Evolutionary conservation across 2,797 vertebrate genomes (phyloP), one percentile per base, ranked within the genome.

Genomic region (Enoplosus armatus): DNA sequence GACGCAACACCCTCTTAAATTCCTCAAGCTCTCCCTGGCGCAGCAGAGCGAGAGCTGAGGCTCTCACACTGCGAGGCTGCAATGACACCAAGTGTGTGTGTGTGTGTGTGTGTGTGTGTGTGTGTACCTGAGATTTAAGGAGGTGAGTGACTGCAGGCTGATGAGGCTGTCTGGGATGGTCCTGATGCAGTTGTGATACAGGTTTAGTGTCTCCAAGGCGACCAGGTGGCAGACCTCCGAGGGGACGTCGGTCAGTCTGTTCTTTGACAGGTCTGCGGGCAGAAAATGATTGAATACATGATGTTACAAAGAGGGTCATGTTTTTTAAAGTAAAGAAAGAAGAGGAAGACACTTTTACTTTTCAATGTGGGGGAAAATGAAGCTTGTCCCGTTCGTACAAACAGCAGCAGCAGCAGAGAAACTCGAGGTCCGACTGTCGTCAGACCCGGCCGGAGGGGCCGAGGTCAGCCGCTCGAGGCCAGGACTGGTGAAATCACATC

Each of bases 171-270:
- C 97, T 3, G 98, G 98, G 91, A 99, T 96, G 92, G 95, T 95
- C 93, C 95, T 95, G 93, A 99, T 97, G 90, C 98, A 98, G 89
- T 99, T 99, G 90, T 99, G 98, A 85, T 99, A 98, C 14, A 99
- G 91, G 89, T 97, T 98, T 73, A 99, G 94, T 18, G 93, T 96
- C 94, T 99, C 98, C 94, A 99, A 88, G 68, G 98, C 97, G 39
- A 99, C 96, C 72, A 98, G 95, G 69, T 97, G 96, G 82, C 96
- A 97, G 63, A 98, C 80, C 67, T 99, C 98, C 0, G 94, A 89
- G 12, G 98, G 98, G 78, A 99, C 88, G 47, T 99, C 98, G 0
- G 95, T 84, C 92, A 99, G 89, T 60, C 97, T 95, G 84, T 99
- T 99, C 94, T 96, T 98, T 20, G 98, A 99, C 72, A 99, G 92